Base-by-base conservation (phyloP, 2,113 vertebrate species). In the Eolophus roseicapilla region DNA sequence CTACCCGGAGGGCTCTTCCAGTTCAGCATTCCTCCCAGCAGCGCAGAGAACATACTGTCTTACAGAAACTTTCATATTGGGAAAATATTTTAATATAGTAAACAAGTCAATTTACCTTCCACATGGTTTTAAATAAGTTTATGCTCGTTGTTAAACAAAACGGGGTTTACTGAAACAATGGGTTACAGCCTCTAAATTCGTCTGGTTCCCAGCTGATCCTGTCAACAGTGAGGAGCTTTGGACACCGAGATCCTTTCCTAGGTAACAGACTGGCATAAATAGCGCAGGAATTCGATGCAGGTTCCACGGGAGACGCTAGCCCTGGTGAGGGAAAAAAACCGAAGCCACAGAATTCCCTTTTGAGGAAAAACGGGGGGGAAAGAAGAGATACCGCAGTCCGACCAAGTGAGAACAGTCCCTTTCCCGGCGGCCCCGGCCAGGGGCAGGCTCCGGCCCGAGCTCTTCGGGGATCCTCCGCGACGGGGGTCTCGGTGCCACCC, bases 71-170 rank as follows among this genome's bases (percentile, higher is more conserved):
- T 96, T 93, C 74, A 91, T 97, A 90, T 68, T 94, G 87, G 93
- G 90, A 94, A 96, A 97, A 97, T 96, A 97, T 76, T 97, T 97
- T 97, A 97, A 97, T 97, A 91, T 97, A 91, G 92, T 91, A 97
- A 95, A 96, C 84, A 92, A 97, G 91, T 90, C 94, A 55, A 74
- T 91, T 97, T 93, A 94, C 83, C 82, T 92, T 95, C 88, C 88
- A 93, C 94, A 92, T 4, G 59, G 39, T 79, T 90, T 96, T 96
- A 97, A 97, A 96, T 97, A 96, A 96, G 83, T 93, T 89, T 93
- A 95, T 93, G 79, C 86, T 96, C 84, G 60, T 71, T 27, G 75
- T 85, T 94, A 94, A 96, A 86, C 96, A 92, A 93, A 95, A 88
- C 86, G 23, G 93, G 2, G 69, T 91, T 80, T 75, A 93, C 82